Evolutionary conservation across 2,113 vertebrate genomes (phyloP).

Genomic region (Cyprinodon brontotheroides): DNA sequence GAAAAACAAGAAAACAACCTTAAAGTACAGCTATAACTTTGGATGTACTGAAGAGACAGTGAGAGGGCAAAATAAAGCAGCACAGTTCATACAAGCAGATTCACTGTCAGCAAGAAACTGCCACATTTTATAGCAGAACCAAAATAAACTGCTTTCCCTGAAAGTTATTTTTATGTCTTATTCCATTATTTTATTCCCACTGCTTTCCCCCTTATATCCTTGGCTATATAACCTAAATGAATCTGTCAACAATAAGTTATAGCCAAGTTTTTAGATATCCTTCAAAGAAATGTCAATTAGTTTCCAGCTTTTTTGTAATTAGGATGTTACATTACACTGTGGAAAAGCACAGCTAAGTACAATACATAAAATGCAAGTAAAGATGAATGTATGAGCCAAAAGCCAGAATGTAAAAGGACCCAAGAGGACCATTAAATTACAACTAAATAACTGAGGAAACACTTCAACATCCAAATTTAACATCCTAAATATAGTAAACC

Average conservation of each 20-base stretch:
- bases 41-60: conserved; percentile 21
- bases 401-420: not conserved
- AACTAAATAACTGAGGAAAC: not conserved
- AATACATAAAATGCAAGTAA: not conserved
- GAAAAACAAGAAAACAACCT: conserved; percentile 3
- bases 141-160: conserved; percentile 30
- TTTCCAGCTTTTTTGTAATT: not conserved
- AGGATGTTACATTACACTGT: not conserved
- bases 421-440: not conserved
- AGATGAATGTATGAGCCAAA: not conserved
- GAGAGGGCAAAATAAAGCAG: conserved; percentile 44
- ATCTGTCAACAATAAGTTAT: not conserved
- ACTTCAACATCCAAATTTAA: not conserved
- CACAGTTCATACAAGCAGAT: conserved; percentile 32
- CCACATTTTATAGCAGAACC: conserved; percentile 48
- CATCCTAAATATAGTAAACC: not conserved
- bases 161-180: conserved; percentile 5
- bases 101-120: conserved; percentile 38
- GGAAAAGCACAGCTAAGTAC: not conserved
- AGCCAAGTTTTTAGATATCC: conserved; percentile 2
- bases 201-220: conserved; percentile 1
- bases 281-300: conserved; percentile 42
- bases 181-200: conserved; percentile 5
- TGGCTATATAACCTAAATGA: conserved; percentile 15
- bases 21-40: conserved; percentile 43